A percentile compares a stretch with the other conserved stretches of the same genome.
These are phyloP conservation scores for Trypoxylus dichotomus DNA, from an alignment of 1,140 invertebrate species.

Conservation along the genomic window DNA sequence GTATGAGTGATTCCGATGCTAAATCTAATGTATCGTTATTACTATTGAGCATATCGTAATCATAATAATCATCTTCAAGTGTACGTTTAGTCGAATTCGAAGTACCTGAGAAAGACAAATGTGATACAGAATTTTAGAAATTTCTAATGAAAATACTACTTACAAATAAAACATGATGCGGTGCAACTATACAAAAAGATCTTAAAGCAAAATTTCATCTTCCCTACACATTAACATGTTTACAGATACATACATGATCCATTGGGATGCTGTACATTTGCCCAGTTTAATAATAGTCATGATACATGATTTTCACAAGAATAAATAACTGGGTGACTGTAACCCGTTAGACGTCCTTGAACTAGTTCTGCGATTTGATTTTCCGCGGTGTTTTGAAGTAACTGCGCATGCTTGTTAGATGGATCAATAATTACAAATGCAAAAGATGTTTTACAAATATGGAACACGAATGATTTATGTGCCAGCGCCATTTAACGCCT, in stretches of 20 bases:
- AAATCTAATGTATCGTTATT: slow-evolving; percentile 32
- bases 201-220: slow-evolving; percentile 23
- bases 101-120: slow-evolving; percentile 32
- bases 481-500: no score
- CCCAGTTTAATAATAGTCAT: not conserved
- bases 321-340: not conserved
- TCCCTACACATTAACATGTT: not conserved
- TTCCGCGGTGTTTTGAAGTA: not conserved
- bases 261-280: slow-evolving; percentile 29
- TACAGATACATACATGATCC: slow-evolving; percentile 25
- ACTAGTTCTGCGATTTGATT: not conserved
- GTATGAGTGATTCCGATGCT: slow-evolving; percentile 45
- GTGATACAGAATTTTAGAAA: not conserved
- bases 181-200: not conserved
- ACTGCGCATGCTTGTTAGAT: not conserved
- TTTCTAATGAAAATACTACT: not conserved
- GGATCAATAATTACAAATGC: not conserved
- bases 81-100: slow-evolving; percentile 43
- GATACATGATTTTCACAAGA: not conserved
- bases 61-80: slow-evolving; percentile 50
- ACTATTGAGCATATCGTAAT: slow-evolving; percentile 38
- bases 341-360: not conserved
- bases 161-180: not conserved
- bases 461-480: no score
- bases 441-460: slow-evolving; percentile 18